Evolutionary conservation across 2,797 vertebrate species (phyloP), one percentile per base, ranked within the genome.

Genomic region (Leptoclinus maculatus): DNA sequence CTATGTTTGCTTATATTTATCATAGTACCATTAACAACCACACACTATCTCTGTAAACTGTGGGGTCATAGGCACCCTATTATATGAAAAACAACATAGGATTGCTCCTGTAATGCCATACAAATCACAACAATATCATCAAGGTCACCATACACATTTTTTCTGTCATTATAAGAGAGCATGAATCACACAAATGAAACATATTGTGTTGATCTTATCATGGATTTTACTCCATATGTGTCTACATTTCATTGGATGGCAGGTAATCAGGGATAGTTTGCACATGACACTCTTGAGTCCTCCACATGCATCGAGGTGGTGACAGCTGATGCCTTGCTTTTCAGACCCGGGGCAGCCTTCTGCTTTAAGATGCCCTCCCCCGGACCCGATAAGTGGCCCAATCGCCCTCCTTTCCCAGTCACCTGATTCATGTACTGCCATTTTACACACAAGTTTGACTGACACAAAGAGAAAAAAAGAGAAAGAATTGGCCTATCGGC

Each of bases 401-500:
- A 93, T 94, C 91, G 82, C 87, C 90, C 93, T 90, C 83, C 86
- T 91, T 79, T 82, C 85, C 68, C 68, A 81, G 94, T 96, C 95
- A 96, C 95, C 95, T 95, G 95, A 95, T 95, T 92, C 93, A 81
- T 85, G 89, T 90, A 69, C 95, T 95, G 95, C 95, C 95, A 96
- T 96, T 96, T 96, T 95, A 94, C 93, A 82, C 93, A 88, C 91
- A 90, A 88, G 80, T 94, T 94, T 92, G 87, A 94, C 83, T 86
- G 83, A 82, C 56, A 38, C 27, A 66, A 71, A 74, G 65, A 60
- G 32, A 71, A 29, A 21, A 32, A 32, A 53, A 16, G 38, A 34
- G 49, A 34, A 14, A 2, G 58, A 76, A 87, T 62, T 60, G 79
- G 82, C 85, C 83, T 88, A 86, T 91, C 76, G 79, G 80, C 75